Evolutionary conservation across 2,888 invertebrate genomes (phyloP).

Genomic region (Dynastes maya): DNA sequence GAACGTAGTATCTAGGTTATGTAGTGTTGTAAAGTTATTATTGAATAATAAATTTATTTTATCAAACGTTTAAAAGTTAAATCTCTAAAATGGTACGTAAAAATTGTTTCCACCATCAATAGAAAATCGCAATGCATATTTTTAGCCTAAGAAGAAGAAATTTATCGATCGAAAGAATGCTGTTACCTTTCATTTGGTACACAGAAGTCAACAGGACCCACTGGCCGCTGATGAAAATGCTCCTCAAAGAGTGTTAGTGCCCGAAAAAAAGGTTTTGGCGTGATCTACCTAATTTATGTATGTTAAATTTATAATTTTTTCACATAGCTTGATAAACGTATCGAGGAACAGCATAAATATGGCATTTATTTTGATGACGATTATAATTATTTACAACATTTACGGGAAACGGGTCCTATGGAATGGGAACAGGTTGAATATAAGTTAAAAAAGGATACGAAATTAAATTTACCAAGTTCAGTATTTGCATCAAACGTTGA

Average conservation of each 20-base stretch:
- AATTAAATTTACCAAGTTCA: conserved; percentile 81
- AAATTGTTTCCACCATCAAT: too few relatives aligned
- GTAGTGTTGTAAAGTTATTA: too few relatives aligned
- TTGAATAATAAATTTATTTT: too few relatives aligned
- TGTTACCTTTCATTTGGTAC: conserved; percentile 92
- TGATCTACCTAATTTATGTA: neutral
- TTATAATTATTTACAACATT: conserved; percentile 95
- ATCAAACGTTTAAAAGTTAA: too few relatives aligned
- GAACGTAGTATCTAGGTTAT: too few relatives aligned
- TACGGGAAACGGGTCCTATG: conserved; percentile 77
- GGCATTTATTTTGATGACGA: conserved; percentile 96
- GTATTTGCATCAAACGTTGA: conserved; percentile 90
- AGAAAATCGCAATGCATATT: conserved; percentile 8
- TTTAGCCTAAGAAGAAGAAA: conserved; percentile 80
- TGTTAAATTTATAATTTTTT: neutral
- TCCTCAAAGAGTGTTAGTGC: conserved; percentile 86
- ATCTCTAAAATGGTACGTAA: conserved; percentile 25
- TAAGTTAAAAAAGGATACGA: conserved; percentile 60
- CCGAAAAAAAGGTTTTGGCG: conserved; percentile 68
- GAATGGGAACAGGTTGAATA: conserved; percentile 72
- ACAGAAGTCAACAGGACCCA: conserved; percentile 95
- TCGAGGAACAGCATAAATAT: conserved; percentile 85
- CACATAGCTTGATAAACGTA: conserved; percentile 71
- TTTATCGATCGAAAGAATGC: conserved; percentile 95
- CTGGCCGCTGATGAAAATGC: conserved; percentile 90